Base-by-base conservation (phyloP, 2,888 invertebrate genomes). In the Pristionchus exspectatus region DNA sequence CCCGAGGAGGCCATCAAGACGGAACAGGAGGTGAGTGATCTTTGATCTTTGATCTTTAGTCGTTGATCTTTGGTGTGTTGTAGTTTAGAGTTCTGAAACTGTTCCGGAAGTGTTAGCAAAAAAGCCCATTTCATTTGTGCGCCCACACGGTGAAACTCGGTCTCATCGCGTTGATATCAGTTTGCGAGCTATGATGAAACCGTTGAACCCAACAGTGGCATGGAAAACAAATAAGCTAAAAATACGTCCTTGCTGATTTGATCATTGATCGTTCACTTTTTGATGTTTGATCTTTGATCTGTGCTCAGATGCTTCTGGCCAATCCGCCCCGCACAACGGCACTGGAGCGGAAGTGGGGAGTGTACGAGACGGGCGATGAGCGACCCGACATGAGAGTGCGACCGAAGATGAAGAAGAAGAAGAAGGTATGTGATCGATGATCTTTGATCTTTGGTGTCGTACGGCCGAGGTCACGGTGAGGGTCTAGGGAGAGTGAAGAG, bases 311-410 rank as follows among this genome's bases (percentile, higher is more conserved):
- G 44, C 81, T 81, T 9, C 50, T 27, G 50, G 44, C 50, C n/a
- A 27, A n/a, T 12, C 21, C n/a, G 2, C 85, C 85, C 7, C 85
- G 56, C 24, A 33, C 18, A 33, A 33, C 33, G 16, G 63, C 33
- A 5, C 3, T 12, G 21, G 59, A 33, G 24, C 0, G 85, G 24
- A 33, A 24, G 24, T 85, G 27, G 18, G 85, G 63, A 12, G 63
- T 59, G 33, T 87, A 12, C n/a, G 14, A 5, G 69, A 69, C 24
- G 38, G 87, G 87, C 24, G 87, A 87, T 18, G 87, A 87, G 59
- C 66, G 87, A 16, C 87, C 87, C 27, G 87, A 87, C 27, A 87
- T 87, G 87, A 38, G 87, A n/a, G 87, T 87, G 87, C 14, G 44
- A 50, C 44, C 44, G 24, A 59, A 59, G 44, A 44, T 12, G 50